Evolutionary conservation across 2,113 vertebrate genomes (phyloP), one percentile per base, ranked within the genome.

Genomic region (Paradisaea rubra): DNA sequence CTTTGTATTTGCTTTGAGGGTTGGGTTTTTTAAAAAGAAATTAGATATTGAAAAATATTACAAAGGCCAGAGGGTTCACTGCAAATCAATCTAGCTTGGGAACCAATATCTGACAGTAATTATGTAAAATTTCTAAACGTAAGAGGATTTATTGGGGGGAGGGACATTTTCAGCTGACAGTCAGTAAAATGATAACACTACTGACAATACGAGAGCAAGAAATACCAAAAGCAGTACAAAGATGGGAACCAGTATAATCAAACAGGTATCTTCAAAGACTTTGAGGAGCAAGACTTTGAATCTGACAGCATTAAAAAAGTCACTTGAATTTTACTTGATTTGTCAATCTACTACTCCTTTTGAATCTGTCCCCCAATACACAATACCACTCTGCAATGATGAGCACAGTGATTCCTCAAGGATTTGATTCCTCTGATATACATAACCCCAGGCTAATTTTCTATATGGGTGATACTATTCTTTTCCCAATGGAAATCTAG

Each of bases 381-480:
- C 70, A 89, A 50, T 60, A 89, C 69, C 35, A 50, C 88, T 89
- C 83, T 86, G 39, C 82, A 80, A 89, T 72, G 81, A 95, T n/a
- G 81, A 95, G 91, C 82, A 81, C 80, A 84, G 94, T n/a, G 71
- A 96, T 63, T 92, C 96, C 94, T 97, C 94, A 93, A 88, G 6
- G 60, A 81, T 93, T 97, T 96, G 91, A 95, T 85, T 97, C 89
- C 91, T 95, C 93, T 87, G 80, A 73, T 96, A 97, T 49, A 54
- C 85, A 97, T 93, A 97, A 96, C 93, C 47, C 59, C 90, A 95
- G 93, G 91, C 88, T 96, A 95, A 95, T 94, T 97, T 97, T 97
- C 93, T 93, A 47, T 96, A 96, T 80, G 76, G 91, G 87, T 96
- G 94, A 92, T 89, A 91, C 82, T 95, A 31, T 92, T 97, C 79